phyloP scores from a whole-genome alignment of 1,140 invertebrate species.

The Trypoxylus dichotomus region DNA sequence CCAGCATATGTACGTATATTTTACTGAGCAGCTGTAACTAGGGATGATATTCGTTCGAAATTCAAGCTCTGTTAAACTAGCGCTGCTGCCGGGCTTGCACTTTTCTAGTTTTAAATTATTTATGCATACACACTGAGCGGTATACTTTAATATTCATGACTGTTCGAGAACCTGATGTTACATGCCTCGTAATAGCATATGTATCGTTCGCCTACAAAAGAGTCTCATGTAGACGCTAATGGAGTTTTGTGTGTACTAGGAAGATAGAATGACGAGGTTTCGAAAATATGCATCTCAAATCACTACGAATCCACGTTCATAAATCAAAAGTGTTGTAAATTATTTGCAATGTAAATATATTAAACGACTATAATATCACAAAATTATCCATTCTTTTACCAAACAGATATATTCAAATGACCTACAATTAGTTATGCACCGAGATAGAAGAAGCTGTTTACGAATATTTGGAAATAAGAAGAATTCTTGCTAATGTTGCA shows the following conservation, averaged over 20 bases:
- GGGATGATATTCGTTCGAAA: not conserved
- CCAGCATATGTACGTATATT: not conserved
- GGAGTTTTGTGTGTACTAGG: not conserved
- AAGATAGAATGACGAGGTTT: not conserved
- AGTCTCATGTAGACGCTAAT: not conserved
- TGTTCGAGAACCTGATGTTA: not conserved
- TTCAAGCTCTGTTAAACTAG: not conserved
- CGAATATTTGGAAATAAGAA: too few species aligned
- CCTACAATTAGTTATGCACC: too few species aligned
- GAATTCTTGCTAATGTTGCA: too few species aligned
- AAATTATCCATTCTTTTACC: too few species aligned
- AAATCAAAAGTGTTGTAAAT: too few species aligned
- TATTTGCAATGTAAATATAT: too few species aligned
- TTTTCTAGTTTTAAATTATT: conserved; percentile 8
- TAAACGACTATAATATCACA: too few species aligned
- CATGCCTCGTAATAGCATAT: not conserved
- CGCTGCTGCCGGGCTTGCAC: not conserved
- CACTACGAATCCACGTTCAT: too few species aligned
- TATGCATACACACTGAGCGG: not conserved
- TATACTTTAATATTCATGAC: not conserved
- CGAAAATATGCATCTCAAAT: too few species aligned
- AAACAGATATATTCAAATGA: too few species aligned
- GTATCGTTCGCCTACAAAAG: not conserved
- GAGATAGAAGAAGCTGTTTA: too few species aligned
- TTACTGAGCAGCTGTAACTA: not conserved